Conservation (phyloP, 2,888 invertebrate genomes). For the Eristalis pertinax region DNA sequence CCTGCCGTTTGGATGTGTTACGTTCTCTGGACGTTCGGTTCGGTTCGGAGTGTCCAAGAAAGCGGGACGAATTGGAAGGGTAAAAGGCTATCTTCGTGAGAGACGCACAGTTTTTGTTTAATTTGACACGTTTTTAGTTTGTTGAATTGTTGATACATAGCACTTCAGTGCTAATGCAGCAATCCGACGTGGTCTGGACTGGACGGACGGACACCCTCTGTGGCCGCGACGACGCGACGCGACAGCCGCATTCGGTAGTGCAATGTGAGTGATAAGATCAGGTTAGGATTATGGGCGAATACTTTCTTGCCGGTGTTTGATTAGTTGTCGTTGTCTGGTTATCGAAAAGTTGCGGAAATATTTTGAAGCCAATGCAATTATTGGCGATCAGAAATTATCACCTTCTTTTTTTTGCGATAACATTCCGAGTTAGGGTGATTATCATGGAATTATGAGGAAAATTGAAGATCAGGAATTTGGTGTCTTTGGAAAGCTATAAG, state of each 20-base stretch:
- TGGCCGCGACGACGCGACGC: background rate
- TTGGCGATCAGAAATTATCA: no score
- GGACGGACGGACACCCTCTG: background rate
- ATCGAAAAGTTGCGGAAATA: no score
- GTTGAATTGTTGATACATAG: background rate
- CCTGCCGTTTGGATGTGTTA: background rate
- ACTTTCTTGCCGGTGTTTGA: no score
- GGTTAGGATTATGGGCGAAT: background rate
- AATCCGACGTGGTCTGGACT: background rate
- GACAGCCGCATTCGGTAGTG: conserved; percentile 28
- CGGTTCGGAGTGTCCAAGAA: background rate
- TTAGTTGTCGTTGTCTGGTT: no score
- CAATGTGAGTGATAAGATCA: conserved; percentile 30
- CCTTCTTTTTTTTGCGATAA: no score
- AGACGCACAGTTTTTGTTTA: background rate
- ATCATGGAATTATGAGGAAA: no score
- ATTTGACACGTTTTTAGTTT: conserved; percentile 9
- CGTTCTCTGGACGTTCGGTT: background rate
- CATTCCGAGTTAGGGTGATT: no score
- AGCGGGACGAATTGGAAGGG: conserved; percentile 15
- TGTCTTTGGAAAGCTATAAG: no score
- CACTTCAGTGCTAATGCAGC: background rate
- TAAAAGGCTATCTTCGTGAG: background rate
- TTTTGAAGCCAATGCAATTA: no score
- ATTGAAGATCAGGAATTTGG: no score